Evolutionary conservation across 1,140 invertebrate genomes (phyloP).

Genomic region (Aethina tumida): DNA sequence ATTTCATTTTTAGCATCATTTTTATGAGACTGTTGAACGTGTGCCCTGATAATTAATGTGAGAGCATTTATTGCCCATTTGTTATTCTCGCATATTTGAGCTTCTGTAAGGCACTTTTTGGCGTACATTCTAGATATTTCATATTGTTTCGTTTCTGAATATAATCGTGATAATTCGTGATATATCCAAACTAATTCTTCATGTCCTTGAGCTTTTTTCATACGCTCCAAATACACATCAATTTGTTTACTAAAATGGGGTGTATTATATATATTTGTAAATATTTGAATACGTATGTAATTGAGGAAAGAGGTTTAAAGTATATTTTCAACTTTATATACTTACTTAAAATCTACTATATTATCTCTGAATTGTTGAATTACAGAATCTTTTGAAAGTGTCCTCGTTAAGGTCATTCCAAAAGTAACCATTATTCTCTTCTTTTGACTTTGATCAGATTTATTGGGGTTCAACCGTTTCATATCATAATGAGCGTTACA

Average conservation of each 20-base stretch:
- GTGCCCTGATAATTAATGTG: conserved; percentile 40
- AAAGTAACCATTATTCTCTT: conserved; percentile 26
- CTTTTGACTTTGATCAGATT: conserved; percentile 19
- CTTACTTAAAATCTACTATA: conserved; percentile 28
- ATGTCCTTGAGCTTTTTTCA: conserved; percentile 21
- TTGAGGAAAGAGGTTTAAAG: background rate
- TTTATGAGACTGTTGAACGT: conserved; percentile 42
- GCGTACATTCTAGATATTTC: conserved; percentile 44
- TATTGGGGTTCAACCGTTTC: conserved; percentile 24
- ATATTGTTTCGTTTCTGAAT: conserved; percentile 41
- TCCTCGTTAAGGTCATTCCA: conserved; percentile 24
- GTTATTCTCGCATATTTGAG: conserved; percentile 31
- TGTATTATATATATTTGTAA: background rate
- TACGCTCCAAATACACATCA: conserved; percentile 18
- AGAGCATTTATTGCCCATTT: conserved; percentile 42
- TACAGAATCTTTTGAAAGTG: conserved; percentile 31
- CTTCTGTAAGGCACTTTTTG: conserved; percentile 41
- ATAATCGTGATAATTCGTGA: conserved; percentile 39
- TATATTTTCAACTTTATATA: conserved; percentile 1
- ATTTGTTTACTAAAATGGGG: conserved; percentile 26
- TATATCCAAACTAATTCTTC: conserved; percentile 38
- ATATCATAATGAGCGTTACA: conserved; percentile 25
- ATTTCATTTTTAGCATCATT: conserved; percentile 31
- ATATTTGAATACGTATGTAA: conserved; percentile 1
- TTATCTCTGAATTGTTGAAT: conserved; percentile 24